Conservation (phyloP, 2,888 invertebrate species). For the Scaptodrosophila latifasciaeformis region DNA sequence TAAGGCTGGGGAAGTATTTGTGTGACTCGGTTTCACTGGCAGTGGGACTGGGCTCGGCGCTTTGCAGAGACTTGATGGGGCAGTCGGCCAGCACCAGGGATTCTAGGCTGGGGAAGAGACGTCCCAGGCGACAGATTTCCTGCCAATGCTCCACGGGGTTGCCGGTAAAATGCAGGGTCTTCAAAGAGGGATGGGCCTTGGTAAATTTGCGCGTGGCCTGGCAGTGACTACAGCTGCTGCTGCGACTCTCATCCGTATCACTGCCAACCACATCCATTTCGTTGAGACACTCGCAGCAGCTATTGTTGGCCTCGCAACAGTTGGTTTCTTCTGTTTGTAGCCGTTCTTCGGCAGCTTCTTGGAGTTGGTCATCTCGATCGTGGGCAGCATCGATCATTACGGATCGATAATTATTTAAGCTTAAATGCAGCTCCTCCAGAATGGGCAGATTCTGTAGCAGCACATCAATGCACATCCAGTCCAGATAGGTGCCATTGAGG, state of each 20-base stretch:
- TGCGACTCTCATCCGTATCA: conserved; percentile 10
- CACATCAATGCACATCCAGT: conserved; percentile 88
- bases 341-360: conserved; percentile 21
- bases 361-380: too few species aligned
- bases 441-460: conserved; percentile 85
- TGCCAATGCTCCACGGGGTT: conserved; percentile 90
- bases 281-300: not conserved
- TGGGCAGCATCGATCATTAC: conserved; percentile 80
- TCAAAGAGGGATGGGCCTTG: conserved; percentile 81
- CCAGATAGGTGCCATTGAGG: conserved; percentile 89
- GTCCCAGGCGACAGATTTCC: conserved; percentile 88
- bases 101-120: conserved; percentile 89
- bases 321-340: not conserved
- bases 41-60: conserved; percentile 76
- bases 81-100: conserved; percentile 91
- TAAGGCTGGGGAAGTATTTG: conserved; percentile 76
- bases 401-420: conserved; percentile 89
- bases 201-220: conserved; percentile 44
- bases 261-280: not conserved
- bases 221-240: conserved; percentile 24
- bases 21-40: conserved; percentile 68
- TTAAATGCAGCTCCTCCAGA: conserved; percentile 93
- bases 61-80: conserved; percentile 79
- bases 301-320: conserved; percentile 9
- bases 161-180: conserved; percentile 89